Percentiles rank a stretch among this genome's conserved stretches.
phyloP scores from a whole-genome alignment of 2,888 invertebrate genomes.

The Idaea straminata region DNA sequence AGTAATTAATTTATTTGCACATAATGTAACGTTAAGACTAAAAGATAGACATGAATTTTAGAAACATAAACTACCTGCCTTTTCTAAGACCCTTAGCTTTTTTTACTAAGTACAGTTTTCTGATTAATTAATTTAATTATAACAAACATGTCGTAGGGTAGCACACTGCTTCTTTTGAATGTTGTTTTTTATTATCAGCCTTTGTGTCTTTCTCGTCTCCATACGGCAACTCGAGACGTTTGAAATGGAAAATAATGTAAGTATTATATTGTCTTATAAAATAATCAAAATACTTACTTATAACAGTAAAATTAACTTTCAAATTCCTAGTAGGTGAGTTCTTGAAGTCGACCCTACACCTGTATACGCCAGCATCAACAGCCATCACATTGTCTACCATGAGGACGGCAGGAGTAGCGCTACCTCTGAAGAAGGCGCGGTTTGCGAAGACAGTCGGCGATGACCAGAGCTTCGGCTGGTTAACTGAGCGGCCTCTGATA shows the following conservation, averaged over 20 bases:
- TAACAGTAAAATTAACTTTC: slow-evolving; percentile 93
- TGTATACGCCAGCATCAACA: slow-evolving; percentile 90
- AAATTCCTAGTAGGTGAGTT: slow-evolving; percentile 93
- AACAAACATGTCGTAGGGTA: no score
- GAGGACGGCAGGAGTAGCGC: slow-evolving; percentile 88
- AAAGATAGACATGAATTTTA: no score
- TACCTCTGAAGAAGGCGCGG: slow-evolving; percentile 88
- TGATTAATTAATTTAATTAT: no score
- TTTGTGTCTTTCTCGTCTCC: no score
- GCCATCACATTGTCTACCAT: slow-evolving; percentile 88
- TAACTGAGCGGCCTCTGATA: slow-evolving; percentile 86
- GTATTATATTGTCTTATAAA: background rate
- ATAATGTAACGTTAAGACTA: no score
- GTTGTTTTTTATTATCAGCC: no score
- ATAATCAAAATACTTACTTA: slow-evolving; percentile 84
- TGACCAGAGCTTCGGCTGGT: slow-evolving; percentile 91
- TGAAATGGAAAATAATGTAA: no score
- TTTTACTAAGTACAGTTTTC: no score
- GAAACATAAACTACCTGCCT: no score
- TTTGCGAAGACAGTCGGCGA: slow-evolving; percentile 87
- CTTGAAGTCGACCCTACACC: slow-evolving; percentile 94
- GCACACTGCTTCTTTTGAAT: no score
- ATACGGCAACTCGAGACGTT: background rate
- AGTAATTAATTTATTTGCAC: no score
- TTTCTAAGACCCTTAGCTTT: no score